Percentiles rank a stretch among this genome's conserved stretches.
Evolutionary conservation across 2,113 vertebrate species (phyloP).

Genomic region (Phyllopteryx taeniolatus): DNA sequence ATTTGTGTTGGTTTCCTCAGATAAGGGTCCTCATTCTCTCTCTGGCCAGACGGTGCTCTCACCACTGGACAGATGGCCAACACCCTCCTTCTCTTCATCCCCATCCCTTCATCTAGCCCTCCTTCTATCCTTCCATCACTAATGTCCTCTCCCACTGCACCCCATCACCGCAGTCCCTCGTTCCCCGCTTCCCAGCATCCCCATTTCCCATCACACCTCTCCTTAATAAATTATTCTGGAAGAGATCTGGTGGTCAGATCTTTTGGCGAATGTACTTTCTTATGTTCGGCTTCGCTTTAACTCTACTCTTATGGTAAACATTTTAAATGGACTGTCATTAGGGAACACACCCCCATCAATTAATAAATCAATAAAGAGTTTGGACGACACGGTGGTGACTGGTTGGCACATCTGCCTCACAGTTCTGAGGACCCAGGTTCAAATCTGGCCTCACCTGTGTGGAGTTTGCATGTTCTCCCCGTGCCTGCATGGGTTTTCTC

Average conservation of each 20-base stretch:
- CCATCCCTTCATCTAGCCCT: slow-evolving; percentile 55
- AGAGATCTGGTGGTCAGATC: slow-evolving; percentile 2
- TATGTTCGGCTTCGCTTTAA: not conserved
- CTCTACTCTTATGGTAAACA: not conserved
- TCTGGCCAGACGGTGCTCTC: slow-evolving; percentile 76
- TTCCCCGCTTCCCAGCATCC: slow-evolving; percentile 46
- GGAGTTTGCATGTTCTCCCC: too few species aligned
- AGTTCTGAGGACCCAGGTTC: too few species aligned
- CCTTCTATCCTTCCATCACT: slow-evolving; percentile 49
- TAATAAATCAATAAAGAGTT: not conserved
- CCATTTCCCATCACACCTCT: slow-evolving; percentile 40
- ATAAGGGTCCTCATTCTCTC: slow-evolving; percentile 62
- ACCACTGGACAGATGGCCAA: slow-evolving; percentile 81
- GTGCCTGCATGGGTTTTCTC: too few species aligned
- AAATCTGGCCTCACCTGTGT: too few species aligned
- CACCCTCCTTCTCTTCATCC: slow-evolving; percentile 57
- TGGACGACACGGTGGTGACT: not conserved
- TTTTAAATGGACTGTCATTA: not conserved
- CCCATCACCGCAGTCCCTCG: slow-evolving; percentile 50
- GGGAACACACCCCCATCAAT: not conserved
- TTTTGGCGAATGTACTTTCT: not conserved
- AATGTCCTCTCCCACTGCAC: slow-evolving; percentile 47
- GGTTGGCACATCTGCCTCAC: too few species aligned
- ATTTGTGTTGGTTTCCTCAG: slow-evolving; percentile 44
- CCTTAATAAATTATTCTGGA: slow-evolving; percentile 40